Base-by-base conservation (phyloP, 2,113 vertebrate species). In the Psophia crepitans region DNA sequence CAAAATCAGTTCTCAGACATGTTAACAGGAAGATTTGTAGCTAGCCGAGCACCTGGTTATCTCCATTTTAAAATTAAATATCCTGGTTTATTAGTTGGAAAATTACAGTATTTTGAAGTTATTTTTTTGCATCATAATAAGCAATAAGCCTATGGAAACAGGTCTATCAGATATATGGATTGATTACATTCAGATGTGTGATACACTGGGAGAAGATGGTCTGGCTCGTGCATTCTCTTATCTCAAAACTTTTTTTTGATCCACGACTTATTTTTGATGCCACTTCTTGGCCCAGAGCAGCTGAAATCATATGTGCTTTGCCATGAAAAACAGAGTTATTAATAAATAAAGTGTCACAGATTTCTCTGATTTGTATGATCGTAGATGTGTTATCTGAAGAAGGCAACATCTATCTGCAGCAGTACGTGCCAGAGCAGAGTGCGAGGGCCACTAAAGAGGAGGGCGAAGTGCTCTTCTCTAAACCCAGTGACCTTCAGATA, bases 401-500 rank as follows among this genome's bases (percentile, higher is more conserved):
- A 92, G 39, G 22, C 32, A 84, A 20, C 10, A 16, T 37, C 43
- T 79, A 9, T 57, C 54, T 68, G 18, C 20, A 69, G n/a, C 2
- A 19, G 30, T 43, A 49, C 0, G 2, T n/a, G 51, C 58, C 3
- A 2, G 22, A 35, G 17, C 4, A 1, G 20, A 58, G 33, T 69
- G n/a, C 1, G 12, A 80, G 33, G 11, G 20, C 1, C 2, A 43
- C 37, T n/a, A 28, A 78, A 56, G 57, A 81, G 58, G 33, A 65
- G 13, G 65, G 48, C 4, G 8, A 69, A 2, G 1, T 66, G 19
- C 13, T 48, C 11, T 37, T 51, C 23, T 71, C 14, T 61, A 84
- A 78, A 84, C 24, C 18, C 58, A 32, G 18, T 0, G 27, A 87
- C 84, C n/a, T 71, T 79, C 68, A 88, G 90, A 96, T 90, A 96